Percentiles rank a stretch among this genome's conserved stretches.
Evolutionary conservation across 2,797 vertebrate species (phyloP).

Genomic region (Leptatherina wallacei): DNA sequence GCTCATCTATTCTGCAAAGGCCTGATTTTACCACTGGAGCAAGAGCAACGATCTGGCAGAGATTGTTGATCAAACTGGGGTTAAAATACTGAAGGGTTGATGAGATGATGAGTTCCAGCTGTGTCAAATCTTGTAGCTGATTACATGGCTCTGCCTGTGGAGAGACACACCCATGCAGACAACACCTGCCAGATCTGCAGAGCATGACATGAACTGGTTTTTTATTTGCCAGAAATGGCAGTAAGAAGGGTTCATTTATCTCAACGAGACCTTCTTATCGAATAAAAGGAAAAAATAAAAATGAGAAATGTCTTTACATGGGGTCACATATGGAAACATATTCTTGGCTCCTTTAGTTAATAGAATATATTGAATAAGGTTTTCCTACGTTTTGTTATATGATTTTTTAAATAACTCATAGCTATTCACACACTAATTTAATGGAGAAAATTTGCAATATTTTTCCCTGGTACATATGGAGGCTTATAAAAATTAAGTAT

Average conservation of each 20-base stretch:
- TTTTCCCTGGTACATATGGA: background rate
- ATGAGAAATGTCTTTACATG: background rate
- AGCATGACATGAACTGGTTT: too few relatives aligned
- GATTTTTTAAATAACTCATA: background rate
- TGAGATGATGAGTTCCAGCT: too few relatives aligned
- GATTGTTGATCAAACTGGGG: too few relatives aligned
- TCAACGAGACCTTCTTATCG: background rate
- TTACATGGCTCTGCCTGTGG: too few relatives aligned
- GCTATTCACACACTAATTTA: background rate
- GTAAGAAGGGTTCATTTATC: background rate
- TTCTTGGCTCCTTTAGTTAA: background rate
- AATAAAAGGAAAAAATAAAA: background rate
- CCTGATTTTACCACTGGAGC: too few relatives aligned
- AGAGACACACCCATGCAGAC: too few relatives aligned
- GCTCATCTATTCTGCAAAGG: too few relatives aligned
- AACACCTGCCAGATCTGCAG: too few relatives aligned
- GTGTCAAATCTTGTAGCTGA: too few relatives aligned
- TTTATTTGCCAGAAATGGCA: background rate
- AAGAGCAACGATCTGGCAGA: too few relatives aligned
- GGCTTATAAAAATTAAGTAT: background rate
- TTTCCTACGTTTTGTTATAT: background rate
- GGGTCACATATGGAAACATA: background rate
- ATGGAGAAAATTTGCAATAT: background rate
- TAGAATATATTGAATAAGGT: background rate
- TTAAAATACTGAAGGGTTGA: too few relatives aligned